Conservation (phyloP, 2,113 vertebrate genomes). For the Podarcis raffonei region DNA sequence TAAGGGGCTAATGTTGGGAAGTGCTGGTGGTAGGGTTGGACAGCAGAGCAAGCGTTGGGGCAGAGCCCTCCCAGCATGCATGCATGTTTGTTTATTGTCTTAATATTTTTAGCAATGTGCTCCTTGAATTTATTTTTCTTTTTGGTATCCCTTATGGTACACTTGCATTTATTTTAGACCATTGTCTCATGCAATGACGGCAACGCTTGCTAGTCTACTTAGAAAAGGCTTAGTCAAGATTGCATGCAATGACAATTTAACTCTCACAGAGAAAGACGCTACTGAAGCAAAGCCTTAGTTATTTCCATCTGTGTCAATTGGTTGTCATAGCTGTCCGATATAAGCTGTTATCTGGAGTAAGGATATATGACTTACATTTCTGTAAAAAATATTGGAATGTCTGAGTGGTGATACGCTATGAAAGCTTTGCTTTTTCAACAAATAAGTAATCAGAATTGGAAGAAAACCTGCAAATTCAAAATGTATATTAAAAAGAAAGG, state of each 20-base stretch:
- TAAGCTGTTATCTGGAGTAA: not conserved
- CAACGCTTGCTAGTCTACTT: not conserved
- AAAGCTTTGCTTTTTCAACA: not conserved
- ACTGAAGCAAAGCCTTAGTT: not conserved
- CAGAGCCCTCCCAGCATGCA: no score
- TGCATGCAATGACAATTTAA: not conserved
- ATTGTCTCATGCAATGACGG: not conserved
- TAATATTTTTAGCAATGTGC: no score
- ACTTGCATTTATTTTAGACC: not conserved
- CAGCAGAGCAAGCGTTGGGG: no score
- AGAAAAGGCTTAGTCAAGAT: not conserved
- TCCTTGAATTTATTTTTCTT: no score
- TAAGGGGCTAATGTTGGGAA: no score
- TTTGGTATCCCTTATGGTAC: no score
- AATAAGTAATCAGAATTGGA: not conserved
- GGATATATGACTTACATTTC: not conserved
- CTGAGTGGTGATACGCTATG: not conserved
- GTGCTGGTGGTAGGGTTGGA: no score
- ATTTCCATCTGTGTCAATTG: not conserved
- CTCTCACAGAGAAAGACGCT: not conserved
- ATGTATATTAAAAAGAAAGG: constrained; percentile 15
- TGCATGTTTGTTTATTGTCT: no score
- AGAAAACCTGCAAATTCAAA: constrained; percentile 21
- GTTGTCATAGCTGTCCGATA: not conserved
- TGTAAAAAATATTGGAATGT: not conserved